Evolutionary conservation across 2,113 vertebrate genomes (phyloP).

Genomic region (Neofelis nebulosa): DNA sequence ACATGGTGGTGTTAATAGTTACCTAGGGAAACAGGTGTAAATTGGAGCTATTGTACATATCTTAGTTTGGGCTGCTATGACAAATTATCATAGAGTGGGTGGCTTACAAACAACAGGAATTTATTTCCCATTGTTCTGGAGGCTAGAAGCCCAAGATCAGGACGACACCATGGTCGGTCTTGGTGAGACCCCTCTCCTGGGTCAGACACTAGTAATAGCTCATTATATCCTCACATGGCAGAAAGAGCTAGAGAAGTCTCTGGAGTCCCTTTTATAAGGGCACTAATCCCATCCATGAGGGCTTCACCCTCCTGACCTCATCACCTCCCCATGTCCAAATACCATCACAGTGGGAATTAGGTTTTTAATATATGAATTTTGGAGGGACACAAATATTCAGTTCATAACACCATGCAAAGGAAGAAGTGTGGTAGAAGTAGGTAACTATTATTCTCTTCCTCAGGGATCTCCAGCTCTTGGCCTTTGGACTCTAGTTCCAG

Average conservation of each 20-base stretch:
- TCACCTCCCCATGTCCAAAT: background rate
- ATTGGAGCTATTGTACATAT: background rate
- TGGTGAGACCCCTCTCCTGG: background rate
- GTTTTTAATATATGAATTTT: background rate
- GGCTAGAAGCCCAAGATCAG: background rate
- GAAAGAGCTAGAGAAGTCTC: background rate
- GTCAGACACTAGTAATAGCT: background rate
- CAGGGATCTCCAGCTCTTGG: background rate
- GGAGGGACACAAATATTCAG: background rate
- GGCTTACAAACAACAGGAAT: background rate
- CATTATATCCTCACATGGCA: background rate
- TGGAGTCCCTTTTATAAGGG: background rate
- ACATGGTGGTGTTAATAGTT: slow-evolving; percentile 1
- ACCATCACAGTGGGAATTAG: background rate
- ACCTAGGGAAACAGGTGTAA: background rate
- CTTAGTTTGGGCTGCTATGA: background rate
- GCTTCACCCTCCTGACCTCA: background rate
- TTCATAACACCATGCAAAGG: background rate
- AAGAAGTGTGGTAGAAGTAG: background rate
- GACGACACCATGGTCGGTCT: background rate
- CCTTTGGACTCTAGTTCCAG: background rate
- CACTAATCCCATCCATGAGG: background rate
- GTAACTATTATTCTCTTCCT: background rate
- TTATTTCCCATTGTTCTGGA: background rate
- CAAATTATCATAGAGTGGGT: background rate